These are phyloP conservation scores for Pogonus chalceus DNA, from an alignment of 1,140 invertebrate genomes.

Conservation along the genomic window DNA sequence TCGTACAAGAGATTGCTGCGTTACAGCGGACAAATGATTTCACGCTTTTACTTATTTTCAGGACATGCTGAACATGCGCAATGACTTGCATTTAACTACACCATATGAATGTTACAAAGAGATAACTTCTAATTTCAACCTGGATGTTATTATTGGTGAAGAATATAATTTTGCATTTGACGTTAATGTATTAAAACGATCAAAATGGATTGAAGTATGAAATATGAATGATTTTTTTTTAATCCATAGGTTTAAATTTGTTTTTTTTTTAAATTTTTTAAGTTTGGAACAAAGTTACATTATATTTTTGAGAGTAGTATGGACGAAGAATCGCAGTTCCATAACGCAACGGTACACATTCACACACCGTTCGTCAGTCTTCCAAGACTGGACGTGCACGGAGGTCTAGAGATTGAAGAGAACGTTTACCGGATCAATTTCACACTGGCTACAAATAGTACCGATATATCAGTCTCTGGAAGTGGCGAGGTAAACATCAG, in stretches of 20 bases:
- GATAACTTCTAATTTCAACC: slow-evolving; percentile 47
- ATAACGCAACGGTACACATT: slow-evolving; percentile 39
- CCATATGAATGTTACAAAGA: slow-evolving; percentile 48
- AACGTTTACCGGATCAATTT: slow-evolving; percentile 41
- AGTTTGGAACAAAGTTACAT: slow-evolving; percentile 37
- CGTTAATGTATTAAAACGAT: slow-evolving; percentile 41
- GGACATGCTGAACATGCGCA: slow-evolving; percentile 53
- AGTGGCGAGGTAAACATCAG: slow-evolving; percentile 37
- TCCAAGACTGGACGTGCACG: slow-evolving; percentile 36
- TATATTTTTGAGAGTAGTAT: slow-evolving; percentile 37
- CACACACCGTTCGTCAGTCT: slow-evolving; percentile 44
- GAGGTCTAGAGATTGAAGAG: slow-evolving; percentile 40
- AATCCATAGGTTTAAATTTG: slow-evolving; percentile 9
- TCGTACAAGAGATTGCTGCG: no score
- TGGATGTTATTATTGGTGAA: slow-evolving; percentile 44
- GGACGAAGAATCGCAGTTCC: slow-evolving; percentile 37
- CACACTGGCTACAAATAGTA: slow-evolving; percentile 35
- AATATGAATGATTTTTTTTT: background rate
- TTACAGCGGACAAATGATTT: no score
- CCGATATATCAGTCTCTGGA: slow-evolving; percentile 35
- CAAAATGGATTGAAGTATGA: slow-evolving; percentile 44
- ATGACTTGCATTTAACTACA: slow-evolving; percentile 51
- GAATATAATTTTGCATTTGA: slow-evolving; percentile 44
- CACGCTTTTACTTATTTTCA: slow-evolving; percentile 35
- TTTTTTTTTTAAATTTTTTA: slow-evolving; percentile 19